Evolutionary conservation across 2,113 vertebrate species (phyloP).

Genomic region (Oncorhynchus mykiss): DNA sequence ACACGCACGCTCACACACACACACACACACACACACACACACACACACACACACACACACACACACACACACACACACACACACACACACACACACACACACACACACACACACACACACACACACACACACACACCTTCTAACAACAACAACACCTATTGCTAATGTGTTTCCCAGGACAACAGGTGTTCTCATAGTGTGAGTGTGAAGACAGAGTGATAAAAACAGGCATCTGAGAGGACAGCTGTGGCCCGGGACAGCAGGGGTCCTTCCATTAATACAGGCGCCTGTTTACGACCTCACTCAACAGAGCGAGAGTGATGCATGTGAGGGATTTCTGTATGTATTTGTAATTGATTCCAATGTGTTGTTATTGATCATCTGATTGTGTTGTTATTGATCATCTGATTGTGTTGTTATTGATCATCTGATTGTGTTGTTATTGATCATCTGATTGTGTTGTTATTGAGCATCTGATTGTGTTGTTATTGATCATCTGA

Average conservation of each 20-base stretch:
- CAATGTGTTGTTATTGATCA: too few relatives aligned
- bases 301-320: slow-evolving; percentile 41
- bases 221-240: slow-evolving; percentile 55
- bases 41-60: slow-evolving; percentile 22
- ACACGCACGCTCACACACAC: slow-evolving; percentile 24
- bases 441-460: too few relatives aligned
- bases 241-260: slow-evolving; percentile 58
- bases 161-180: too few relatives aligned
- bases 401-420: too few relatives aligned
- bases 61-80: slow-evolving; percentile 18
- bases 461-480: too few relatives aligned
- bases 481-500: too few relatives aligned
- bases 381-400: too few relatives aligned
- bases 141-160: too few relatives aligned
- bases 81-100: slow-evolving; percentile 8
- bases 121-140: slow-evolving; percentile 1
- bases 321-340: too few relatives aligned
- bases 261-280: slow-evolving; percentile 50
- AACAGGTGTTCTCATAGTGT: too few relatives aligned
- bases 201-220: slow-evolving; percentile 37
- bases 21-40: slow-evolving; percentile 18
- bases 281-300: slow-evolving; percentile 51
- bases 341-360: too few relatives aligned
- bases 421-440: too few relatives aligned
- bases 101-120: slow-evolving; percentile 26